phyloP scores from a whole-genome alignment of 2,888 invertebrate species.

The Andrena flavipes region DNA sequence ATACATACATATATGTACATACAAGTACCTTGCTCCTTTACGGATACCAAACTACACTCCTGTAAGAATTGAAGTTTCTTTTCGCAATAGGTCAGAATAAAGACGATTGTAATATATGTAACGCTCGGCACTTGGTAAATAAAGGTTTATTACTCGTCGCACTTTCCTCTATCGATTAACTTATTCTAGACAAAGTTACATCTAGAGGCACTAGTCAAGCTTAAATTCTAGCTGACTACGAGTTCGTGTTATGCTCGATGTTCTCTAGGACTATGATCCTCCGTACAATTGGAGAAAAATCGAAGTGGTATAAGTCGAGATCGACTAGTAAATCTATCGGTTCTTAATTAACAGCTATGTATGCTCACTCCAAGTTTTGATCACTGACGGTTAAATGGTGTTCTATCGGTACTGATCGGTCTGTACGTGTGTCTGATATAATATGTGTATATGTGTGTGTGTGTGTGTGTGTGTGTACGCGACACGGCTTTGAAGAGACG shows the following conservation, averaged over 20 bases:
- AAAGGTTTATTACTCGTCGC: slow-evolving; percentile 74
- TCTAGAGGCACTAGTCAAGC: slow-evolving; percentile 83
- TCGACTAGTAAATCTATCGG: slow-evolving; percentile 36
- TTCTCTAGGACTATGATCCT: slow-evolving; percentile 44
- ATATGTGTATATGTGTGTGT: slow-evolving; percentile 18
- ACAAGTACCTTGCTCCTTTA: too few species aligned
- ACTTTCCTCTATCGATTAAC: slow-evolving; percentile 73
- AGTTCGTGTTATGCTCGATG: slow-evolving; percentile 70
- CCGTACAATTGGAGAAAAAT: slow-evolving; percentile 53
- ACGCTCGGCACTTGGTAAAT: slow-evolving; percentile 71
- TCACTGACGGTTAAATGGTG: slow-evolving; percentile 55
- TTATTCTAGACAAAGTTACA: slow-evolving; percentile 76
- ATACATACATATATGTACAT: too few species aligned
- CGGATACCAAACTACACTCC: too few species aligned
- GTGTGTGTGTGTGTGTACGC: slow-evolving; percentile 7
- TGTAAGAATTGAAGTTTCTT: background rate
- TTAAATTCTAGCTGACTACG: slow-evolving; percentile 78
- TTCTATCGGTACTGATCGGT: slow-evolving; percentile 37
- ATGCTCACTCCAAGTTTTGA: slow-evolving; percentile 56
- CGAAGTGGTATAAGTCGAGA: slow-evolving; percentile 53
- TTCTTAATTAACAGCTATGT: slow-evolving; percentile 50
- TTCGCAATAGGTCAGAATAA: background rate
- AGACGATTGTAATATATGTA: slow-evolving; percentile 10
- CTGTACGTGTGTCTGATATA: slow-evolving; percentile 12
- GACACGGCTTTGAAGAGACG: slow-evolving; percentile 26